Evolutionary conservation across 2,888 invertebrate species (phyloP), one percentile per base, ranked within the genome.

Genomic region (Dichetophora obliterata): DNA sequence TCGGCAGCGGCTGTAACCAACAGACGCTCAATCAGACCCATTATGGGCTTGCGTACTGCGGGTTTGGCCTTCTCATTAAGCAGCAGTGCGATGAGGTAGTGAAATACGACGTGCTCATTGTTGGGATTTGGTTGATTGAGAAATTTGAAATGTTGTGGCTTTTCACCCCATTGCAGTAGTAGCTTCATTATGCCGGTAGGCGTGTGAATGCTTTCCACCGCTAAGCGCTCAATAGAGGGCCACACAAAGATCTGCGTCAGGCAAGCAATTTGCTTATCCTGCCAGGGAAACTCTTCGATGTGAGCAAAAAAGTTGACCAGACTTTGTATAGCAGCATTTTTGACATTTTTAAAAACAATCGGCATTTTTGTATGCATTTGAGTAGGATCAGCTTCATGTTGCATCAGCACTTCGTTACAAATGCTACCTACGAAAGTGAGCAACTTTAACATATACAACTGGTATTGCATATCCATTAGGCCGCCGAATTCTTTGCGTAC

Each of bases 401-500:
- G 50, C 5, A 75, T 48, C 75, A 94, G 89, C 50, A 95, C 93
- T 22, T 91, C 91, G 59, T 91, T 91, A n/a, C 94, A 89, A 27
- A 92, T 91, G 0, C 93, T 92, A 69, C 93, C 92, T 66, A 95
- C 91, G 48, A 93, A 92, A 16, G 95, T 90, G 31, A 96, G 90
- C 71, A 97, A 90, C 82, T 94, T 94, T 0, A 97, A 89, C 61
- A 97, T 90, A 81, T 93, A 92, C 0, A 92, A 91, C 14, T 96
- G 88, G 71, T 95, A 90, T 68, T 91, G 89, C 1, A 92, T 90
- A 69, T 92, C 92, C 91, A 96, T 92, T 73, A 94, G 92, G 4
- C 94, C 94, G 0, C 95, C 96, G 83, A 97, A 94, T 86, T 96
- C 94, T 85, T 96, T 95, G 76, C 94, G 91, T 50, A 96, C 92